Conservation (phyloP, 2,113 vertebrate species). For the Cheirogaleus medius region DNA sequence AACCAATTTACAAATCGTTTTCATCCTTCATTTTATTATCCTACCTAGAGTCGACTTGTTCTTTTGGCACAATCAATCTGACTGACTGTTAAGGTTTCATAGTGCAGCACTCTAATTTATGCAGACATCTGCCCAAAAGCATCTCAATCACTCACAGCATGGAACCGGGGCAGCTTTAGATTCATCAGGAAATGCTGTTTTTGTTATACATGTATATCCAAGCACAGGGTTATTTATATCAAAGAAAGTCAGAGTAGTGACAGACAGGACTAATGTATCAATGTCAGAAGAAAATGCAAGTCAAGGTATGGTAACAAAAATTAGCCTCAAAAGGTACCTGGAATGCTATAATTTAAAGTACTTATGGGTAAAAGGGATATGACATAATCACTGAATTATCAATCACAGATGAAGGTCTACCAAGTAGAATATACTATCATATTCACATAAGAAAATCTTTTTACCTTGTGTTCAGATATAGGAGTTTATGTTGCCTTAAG, state of each 20-base stretch:
- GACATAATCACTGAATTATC: slow-evolving; percentile 27
- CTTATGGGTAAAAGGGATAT: background rate
- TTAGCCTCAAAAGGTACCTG: background rate
- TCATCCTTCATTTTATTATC: slow-evolving; percentile 28
- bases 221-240: slow-evolving; percentile 36
- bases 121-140: background rate
- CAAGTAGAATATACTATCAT: background rate
- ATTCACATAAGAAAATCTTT: background rate
- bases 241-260: slow-evolving; percentile 4
- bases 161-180: background rate
- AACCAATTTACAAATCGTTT: background rate
- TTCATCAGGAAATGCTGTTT: background rate
- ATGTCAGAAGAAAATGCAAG: background rate
- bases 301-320: background rate
- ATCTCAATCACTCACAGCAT: background rate
- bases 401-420: background rate
- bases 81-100: background rate
- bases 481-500: background rate
- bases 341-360: background rate
- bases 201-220: background rate
- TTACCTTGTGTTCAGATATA: background rate
- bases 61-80: slow-evolving; percentile 18
- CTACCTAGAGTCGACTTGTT: slow-evolving; percentile 29
- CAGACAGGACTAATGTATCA: slow-evolving; percentile 19
- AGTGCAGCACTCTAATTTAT: background rate